phyloP scores from a whole-genome alignment of 2,113 vertebrate species.

The Malurus melanocephalus region DNA sequence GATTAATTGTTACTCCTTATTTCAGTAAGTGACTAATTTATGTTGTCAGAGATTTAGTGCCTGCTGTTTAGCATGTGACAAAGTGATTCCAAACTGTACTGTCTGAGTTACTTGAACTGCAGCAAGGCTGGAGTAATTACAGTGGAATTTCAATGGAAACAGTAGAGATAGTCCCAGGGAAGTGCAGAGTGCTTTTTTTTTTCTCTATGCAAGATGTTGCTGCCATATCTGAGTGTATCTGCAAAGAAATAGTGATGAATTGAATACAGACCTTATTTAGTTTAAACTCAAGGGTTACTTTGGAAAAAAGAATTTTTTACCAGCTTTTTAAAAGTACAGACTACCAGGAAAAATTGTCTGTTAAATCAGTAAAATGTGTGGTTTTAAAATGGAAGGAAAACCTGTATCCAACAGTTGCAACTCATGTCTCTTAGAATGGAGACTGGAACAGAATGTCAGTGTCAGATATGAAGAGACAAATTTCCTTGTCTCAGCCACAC shows the following conservation, averaged over 20 bases:
- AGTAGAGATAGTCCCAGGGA: background rate
- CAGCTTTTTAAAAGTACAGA: background rate
- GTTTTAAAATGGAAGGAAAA: background rate
- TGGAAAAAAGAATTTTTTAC: background rate
- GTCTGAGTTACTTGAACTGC: background rate
- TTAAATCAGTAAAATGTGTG: background rate
- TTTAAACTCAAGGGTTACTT: background rate
- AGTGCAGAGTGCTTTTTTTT: background rate
- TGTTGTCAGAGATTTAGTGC: conserved; percentile 54
- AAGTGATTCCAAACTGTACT: conserved; percentile 47
- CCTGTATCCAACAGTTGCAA: background rate
- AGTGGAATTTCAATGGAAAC: background rate
- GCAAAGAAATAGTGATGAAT: background rate
- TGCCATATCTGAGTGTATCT: background rate
- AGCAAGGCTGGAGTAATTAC: conserved; percentile 26
- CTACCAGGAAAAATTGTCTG: background rate
- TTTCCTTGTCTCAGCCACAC: background rate
- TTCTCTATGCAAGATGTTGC: background rate
- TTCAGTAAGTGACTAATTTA: conserved; percentile 67
- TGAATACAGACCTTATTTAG: background rate
- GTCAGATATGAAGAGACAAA: background rate
- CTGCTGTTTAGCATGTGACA: conserved; percentile 49
- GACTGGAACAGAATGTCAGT: background rate
- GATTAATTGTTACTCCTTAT: conserved; percentile 61
- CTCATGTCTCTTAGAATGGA: background rate